Conservation (phyloP, 2,888 invertebrate species). For the Dermolepida albohirtum region DNA sequence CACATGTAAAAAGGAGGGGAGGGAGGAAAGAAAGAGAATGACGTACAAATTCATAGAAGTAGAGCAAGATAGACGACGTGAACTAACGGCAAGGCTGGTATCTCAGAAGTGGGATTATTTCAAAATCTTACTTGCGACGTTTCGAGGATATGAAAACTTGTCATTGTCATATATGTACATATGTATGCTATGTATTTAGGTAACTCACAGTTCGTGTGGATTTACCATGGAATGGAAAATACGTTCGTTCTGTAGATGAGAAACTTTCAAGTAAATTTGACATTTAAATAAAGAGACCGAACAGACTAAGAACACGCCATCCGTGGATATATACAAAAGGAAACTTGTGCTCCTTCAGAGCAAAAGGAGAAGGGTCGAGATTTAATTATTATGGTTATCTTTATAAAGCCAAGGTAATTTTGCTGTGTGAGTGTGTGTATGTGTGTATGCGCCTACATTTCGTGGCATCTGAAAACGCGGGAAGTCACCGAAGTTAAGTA, state of each 20-base stretch:
- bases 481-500: too few relatives aligned
- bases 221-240: slow-evolving; percentile 44
- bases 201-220: slow-evolving; percentile 53
- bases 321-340: slow-evolving; percentile 23
- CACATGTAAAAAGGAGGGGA: neutral
- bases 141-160: slow-evolving; percentile 52
- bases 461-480: too few relatives aligned
- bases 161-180: slow-evolving; percentile 58
- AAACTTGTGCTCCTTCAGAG: slow-evolving; percentile 32
- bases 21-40: neutral
- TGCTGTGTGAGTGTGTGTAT: slow-evolving; percentile 22
- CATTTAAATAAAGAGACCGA: slow-evolving; percentile 28
- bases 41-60: neutral
- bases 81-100: slow-evolving; percentile 2
- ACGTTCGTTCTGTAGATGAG: slow-evolving; percentile 15
- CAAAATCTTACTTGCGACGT: slow-evolving; percentile 53
- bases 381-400: slow-evolving; percentile 66
- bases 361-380: slow-evolving; percentile 53
- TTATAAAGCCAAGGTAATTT: slow-evolving; percentile 62
- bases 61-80: neutral
- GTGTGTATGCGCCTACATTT: too few relatives aligned
- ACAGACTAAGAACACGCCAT: slow-evolving; percentile 18
- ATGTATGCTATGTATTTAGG: slow-evolving; percentile 46
- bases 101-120: slow-evolving; percentile 52
- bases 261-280: slow-evolving; percentile 34